A percentile compares a stretch with the other conserved stretches of the same genome.
Evolutionary conservation across 2,113 vertebrate species (phyloP).

Genomic region (Hydrochoerus hydrochaeris): DNA sequence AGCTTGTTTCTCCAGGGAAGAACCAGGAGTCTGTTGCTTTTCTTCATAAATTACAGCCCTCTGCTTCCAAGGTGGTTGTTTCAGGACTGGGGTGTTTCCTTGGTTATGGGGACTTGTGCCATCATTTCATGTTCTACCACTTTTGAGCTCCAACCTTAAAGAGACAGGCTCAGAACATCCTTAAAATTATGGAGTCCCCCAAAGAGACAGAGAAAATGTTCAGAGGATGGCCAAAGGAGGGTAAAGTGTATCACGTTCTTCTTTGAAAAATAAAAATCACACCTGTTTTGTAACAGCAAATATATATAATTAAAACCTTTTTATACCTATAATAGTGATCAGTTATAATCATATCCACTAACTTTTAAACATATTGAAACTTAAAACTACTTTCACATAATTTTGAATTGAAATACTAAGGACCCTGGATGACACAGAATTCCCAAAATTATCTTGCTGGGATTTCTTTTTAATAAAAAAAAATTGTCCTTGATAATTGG

Average conservation of each 20-base stretch:
- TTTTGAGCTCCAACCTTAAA: conserved; percentile 11
- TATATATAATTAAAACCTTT: not conserved
- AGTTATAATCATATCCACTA: not conserved
- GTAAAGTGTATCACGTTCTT: not conserved
- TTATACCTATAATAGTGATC: not conserved
- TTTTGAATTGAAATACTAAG: not conserved
- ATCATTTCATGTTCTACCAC: not conserved
- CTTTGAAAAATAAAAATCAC: conserved; percentile 9
- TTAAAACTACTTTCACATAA: not conserved
- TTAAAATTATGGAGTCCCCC: not conserved
- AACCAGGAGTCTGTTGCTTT: not conserved
- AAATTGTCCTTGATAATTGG: not conserved
- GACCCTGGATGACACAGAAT: not conserved
- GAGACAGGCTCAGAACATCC: not conserved
- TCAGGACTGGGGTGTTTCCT: not conserved
- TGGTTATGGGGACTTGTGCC: not conserved
- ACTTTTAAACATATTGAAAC: not conserved
- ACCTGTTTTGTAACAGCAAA: not conserved
- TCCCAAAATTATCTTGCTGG: not conserved
- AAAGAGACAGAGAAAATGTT: not conserved
- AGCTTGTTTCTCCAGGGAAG: not conserved
- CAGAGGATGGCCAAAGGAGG: not conserved
- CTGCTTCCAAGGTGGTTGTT: not conserved
- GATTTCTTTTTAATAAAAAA: conserved; percentile 15
- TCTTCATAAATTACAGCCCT: not conserved